phyloP scores from a whole-genome alignment of 2,113 vertebrate genomes.

The Odocoileus virginianus region DNA sequence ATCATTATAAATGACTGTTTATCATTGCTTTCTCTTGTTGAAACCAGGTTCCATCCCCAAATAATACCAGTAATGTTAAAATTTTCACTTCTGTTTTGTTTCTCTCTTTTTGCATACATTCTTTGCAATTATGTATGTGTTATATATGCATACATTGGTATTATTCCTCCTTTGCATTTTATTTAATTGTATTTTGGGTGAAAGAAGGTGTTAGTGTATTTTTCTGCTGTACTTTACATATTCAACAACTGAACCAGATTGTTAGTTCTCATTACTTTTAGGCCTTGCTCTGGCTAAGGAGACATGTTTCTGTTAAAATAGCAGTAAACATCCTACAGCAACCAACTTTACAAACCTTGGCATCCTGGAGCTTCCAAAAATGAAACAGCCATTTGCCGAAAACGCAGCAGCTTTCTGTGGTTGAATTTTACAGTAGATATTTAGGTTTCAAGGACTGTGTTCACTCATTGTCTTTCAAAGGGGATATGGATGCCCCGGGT shows the following conservation, averaged over 20 bases:
- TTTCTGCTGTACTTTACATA: not conserved
- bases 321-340: slow-evolving; percentile 36
- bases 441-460: not conserved
- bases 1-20: not conserved
- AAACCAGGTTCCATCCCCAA: not conserved
- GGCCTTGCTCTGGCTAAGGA: not conserved
- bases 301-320: not conserved
- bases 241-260: not conserved
- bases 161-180: not conserved
- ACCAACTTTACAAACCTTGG: not conserved
- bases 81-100: slow-evolving; percentile 12
- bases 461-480: not conserved
- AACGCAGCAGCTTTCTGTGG: slow-evolving; percentile 6
- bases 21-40: not conserved
- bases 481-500: not conserved
- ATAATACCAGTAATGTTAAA: not conserved
- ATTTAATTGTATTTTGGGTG: not conserved
- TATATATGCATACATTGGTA: not conserved
- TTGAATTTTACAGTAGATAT: slow-evolving; percentile 27
- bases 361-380: slow-evolving; percentile 8
- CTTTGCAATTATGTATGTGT: not conserved
- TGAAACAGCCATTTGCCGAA: not conserved
- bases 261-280: not conserved
- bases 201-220: not conserved
- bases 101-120: not conserved